A percentile compares a stretch with the other conserved stretches of the same genome.
phyloP scores from a whole-genome alignment of 2,888 invertebrate genomes.

The Drosophila longiperda region DNA sequence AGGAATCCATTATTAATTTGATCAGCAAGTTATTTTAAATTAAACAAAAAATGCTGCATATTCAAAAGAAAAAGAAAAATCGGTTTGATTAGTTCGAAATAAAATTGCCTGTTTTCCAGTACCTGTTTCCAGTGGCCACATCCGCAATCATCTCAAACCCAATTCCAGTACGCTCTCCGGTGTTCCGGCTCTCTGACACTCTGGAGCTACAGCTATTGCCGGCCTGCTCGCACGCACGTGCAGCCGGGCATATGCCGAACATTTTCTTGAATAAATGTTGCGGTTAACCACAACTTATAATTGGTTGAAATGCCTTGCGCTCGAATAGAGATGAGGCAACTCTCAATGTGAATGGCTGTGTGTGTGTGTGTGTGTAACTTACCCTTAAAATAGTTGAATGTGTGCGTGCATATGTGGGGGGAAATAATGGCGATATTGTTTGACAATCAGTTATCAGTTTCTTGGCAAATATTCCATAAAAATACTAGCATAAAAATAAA shows the following conservation, averaged over 20 bases:
- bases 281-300: slow-evolving; percentile 85
- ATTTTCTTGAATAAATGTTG: slow-evolving; percentile 84
- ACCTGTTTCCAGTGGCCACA: slow-evolving; percentile 11
- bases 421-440: slow-evolving; percentile 29
- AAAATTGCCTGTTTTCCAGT: slow-evolving; percentile 4
- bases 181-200: slow-evolving; percentile 5
- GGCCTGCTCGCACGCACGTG: slow-evolving; percentile 54
- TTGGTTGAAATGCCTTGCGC: slow-evolving; percentile 83
- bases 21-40: neutral
- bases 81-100: neutral
- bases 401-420: slow-evolving; percentile 15
- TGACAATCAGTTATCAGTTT: slow-evolving; percentile 13
- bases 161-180: slow-evolving; percentile 21
- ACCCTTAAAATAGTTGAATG: slow-evolving; percentile 44
- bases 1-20: neutral
- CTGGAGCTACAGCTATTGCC: slow-evolving; percentile 27
- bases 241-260: slow-evolving; percentile 62
- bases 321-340: slow-evolving; percentile 48
- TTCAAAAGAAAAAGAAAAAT: neutral
- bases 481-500: neutral
- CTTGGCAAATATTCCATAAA: slow-evolving; percentile 3
- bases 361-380: slow-evolving; percentile 33
- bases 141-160: neutral
- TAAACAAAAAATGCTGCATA: neutral
- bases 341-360: slow-evolving; percentile 17